Evolutionary conservation across 2,797 vertebrate species (phyloP).

Genomic region (Brotula barbata): DNA sequence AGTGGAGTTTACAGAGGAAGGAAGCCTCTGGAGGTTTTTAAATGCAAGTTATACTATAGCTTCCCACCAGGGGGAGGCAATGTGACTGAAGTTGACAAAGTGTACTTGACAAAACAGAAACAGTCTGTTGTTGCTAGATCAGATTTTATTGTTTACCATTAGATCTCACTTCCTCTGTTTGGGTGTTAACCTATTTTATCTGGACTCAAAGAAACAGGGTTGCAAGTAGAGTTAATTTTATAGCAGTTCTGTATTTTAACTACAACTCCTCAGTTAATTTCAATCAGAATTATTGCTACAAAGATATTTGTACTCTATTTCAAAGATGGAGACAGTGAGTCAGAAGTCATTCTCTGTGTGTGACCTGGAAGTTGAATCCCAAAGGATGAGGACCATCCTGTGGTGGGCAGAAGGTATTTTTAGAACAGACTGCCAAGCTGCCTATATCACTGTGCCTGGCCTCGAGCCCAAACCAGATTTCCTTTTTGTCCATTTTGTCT

Average conservation of each 20-base stretch:
- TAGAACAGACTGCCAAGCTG: slow-evolving; percentile 71
- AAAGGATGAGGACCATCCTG: slow-evolving; percentile 66
- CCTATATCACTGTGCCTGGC: slow-evolving; percentile 82
- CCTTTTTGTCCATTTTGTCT: slow-evolving; percentile 41
- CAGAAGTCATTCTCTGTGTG: slow-evolving; percentile 49
- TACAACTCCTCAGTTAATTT: slow-evolving; percentile 69
- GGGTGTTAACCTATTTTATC: slow-evolving; percentile 63
- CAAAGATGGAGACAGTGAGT: slow-evolving; percentile 62
- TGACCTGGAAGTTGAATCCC: slow-evolving; percentile 64
- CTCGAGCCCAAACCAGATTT: slow-evolving; percentile 58
- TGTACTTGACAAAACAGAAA: slow-evolving; percentile 68
- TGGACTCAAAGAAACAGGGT: slow-evolving; percentile 67
- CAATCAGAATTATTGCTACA: slow-evolving; percentile 56
- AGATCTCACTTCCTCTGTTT: slow-evolving; percentile 52
- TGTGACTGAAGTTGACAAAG: slow-evolving; percentile 55
- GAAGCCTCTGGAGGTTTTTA: slow-evolving; percentile 33
- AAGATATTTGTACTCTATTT: slow-evolving; percentile 71
- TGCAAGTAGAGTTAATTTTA: slow-evolving; percentile 74
- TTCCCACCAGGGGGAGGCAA: slow-evolving; percentile 59
- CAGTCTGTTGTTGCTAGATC: slow-evolving; percentile 43
- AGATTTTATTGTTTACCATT: slow-evolving; percentile 59
- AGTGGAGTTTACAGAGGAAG: slow-evolving; percentile 49
- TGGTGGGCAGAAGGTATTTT: slow-evolving; percentile 61
- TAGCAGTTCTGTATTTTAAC: slow-evolving; percentile 81
- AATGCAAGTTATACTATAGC: slow-evolving; percentile 45